phyloP scores from a whole-genome alignment of 2,797 vertebrate genomes.

The Micromesistius poutassou region DNA sequence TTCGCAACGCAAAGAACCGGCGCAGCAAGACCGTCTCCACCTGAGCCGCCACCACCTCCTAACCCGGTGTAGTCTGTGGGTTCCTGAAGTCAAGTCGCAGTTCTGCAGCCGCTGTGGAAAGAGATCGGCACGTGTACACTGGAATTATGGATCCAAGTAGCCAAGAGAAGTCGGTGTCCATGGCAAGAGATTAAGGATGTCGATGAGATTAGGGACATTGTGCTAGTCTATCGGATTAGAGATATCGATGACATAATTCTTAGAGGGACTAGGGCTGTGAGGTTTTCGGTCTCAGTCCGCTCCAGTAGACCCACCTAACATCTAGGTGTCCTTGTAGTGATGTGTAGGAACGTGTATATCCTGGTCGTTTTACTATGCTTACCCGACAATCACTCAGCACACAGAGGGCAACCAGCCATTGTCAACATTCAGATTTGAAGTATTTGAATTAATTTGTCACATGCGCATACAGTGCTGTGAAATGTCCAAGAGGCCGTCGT shows the following conservation, averaged over 20 bases:
- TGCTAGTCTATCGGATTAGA: constrained; percentile 13
- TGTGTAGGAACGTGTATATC: constrained; percentile 28
- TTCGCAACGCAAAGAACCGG: constrained; percentile 80
- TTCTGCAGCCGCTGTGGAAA: background rate
- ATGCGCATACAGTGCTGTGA: background rate
- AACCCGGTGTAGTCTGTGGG: background rate
- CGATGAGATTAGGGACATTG: constrained; percentile 7
- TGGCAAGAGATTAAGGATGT: background rate
- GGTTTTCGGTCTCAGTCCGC: constrained; percentile 52
- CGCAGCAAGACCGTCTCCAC: constrained; percentile 47
- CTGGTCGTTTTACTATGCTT: constrained; percentile 8
- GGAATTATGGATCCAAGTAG: background rate
- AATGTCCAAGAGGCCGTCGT: too few relatives aligned
- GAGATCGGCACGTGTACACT: too few relatives aligned
- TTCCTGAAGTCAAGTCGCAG: background rate
- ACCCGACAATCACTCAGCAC: background rate
- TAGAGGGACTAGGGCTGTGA: constrained; percentile 38
- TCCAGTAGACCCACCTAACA: constrained; percentile 1
- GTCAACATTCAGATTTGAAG: too few relatives aligned
- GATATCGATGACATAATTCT: constrained; percentile 36
- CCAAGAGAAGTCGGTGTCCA: background rate
- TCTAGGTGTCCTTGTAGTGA: constrained; percentile 41
- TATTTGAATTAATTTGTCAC: background rate
- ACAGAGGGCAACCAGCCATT: too few relatives aligned
- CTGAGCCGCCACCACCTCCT: background rate